Evolutionary conservation across 2,113 vertebrate genomes (phyloP).

Genomic region (Mustelus asterias): DNA sequence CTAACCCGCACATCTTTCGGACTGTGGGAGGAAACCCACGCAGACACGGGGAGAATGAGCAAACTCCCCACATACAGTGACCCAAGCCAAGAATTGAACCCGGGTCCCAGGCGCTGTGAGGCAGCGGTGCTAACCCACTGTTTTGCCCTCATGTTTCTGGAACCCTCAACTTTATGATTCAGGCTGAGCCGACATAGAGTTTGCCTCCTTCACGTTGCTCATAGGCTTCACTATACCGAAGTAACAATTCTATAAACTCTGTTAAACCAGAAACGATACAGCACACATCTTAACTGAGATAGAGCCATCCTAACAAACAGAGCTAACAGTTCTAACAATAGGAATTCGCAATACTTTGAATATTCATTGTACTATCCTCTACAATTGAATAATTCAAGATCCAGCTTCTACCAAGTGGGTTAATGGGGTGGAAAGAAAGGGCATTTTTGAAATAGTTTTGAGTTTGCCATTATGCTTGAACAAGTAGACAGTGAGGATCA

Average conservation of each 20-base stretch:
- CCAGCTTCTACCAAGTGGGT: not conserved
- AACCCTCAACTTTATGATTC: not conserved
- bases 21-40: too few relatives aligned
- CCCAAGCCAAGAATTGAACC: too few relatives aligned
- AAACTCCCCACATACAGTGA: too few relatives aligned
- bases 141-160: not conserved
- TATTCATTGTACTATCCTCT: too few relatives aligned
- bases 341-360: not conserved
- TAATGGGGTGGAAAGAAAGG: not conserved
- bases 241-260: not conserved
- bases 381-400: not conserved
- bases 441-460: not conserved
- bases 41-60: too few relatives aligned
- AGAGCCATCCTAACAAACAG: not conserved
- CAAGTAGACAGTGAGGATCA: not conserved
- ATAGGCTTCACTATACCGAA: not conserved
- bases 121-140: too few relatives aligned
- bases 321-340: not conserved
- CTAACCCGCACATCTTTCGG: too few relatives aligned
- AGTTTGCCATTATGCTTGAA: not conserved
- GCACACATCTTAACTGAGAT: not conserved
- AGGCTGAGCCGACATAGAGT: not conserved
- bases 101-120: too few relatives aligned
- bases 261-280: not conserved
- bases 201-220: not conserved